These are phyloP conservation scores for Hypomecis atomaria DNA, from an alignment of 2,888 invertebrate genomes.

Conservation along the genomic window DNA sequence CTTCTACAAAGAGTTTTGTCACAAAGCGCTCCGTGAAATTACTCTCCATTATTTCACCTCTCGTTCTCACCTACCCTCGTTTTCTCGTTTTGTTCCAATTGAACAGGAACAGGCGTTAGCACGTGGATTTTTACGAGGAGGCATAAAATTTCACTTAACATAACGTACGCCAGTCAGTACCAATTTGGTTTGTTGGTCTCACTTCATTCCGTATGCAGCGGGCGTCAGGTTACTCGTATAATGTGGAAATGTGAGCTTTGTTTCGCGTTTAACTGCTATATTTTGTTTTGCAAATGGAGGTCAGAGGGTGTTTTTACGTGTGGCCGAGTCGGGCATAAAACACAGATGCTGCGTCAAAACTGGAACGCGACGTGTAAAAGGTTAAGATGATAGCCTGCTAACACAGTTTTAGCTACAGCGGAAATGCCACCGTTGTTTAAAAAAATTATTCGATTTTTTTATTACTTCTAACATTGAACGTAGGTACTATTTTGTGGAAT, in stretches of 20 bases:
- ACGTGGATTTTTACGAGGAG: constrained; percentile 68
- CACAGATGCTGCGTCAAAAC: constrained; percentile 20
- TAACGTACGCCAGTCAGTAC: constrained; percentile 55
- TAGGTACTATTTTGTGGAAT: too few species aligned
- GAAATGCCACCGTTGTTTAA: too few species aligned
- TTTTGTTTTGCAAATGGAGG: constrained; percentile 40
- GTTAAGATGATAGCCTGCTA: too few species aligned
- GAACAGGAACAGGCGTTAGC: constrained; percentile 32
- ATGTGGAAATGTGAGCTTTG: constrained; percentile 62
- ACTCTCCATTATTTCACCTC: constrained; percentile 28
- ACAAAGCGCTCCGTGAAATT: constrained; percentile 29
- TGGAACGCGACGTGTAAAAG: background rate
- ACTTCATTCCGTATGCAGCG: constrained; percentile 63
- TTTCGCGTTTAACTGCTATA: constrained; percentile 55
- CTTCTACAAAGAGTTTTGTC: constrained; percentile 23
- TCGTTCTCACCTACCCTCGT: constrained; percentile 21
- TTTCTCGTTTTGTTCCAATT: constrained; percentile 32
- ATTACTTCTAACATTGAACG: too few species aligned
- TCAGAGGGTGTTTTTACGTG: constrained; percentile 33
- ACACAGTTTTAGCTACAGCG: too few species aligned
- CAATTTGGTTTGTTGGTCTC: constrained; percentile 66
- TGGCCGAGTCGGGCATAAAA: constrained; percentile 25
- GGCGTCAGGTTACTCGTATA: constrained; percentile 56
- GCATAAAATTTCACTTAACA: constrained; percentile 75
- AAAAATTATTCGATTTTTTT: too few species aligned